phyloP scores from a whole-genome alignment of 1,140 invertebrate genomes.

The Mya arenaria region DNA sequence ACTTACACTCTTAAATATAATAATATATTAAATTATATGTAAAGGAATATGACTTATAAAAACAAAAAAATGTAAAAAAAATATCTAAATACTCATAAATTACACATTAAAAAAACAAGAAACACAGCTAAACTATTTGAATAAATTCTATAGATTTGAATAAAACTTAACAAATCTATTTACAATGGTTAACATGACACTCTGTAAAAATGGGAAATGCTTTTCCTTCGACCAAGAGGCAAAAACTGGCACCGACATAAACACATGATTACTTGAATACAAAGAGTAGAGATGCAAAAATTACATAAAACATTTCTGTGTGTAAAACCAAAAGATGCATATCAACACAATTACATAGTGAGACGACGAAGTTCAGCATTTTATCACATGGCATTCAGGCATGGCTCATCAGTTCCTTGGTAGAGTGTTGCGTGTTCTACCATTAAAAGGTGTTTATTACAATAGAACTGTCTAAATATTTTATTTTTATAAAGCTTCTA shows the following conservation, averaged over 20 bases:
- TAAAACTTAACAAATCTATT: neutral
- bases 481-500: no score
- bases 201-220: neutral
- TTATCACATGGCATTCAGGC: no score
- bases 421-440: no score
- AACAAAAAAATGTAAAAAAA: neutral
- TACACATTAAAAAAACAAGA: neutral
- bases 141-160: constrained; percentile 5
- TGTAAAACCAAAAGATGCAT: neutral
- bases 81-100: neutral
- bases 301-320: neutral
- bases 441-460: no score
- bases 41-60: neutral
- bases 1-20: no score
- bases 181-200: neutral
- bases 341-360: no score
- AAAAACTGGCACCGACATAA: neutral
- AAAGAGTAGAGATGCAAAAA: neutral
- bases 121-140: neutral
- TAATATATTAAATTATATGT: neutral
- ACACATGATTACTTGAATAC: neutral
- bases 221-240: neutral
- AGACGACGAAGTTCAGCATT: no score
- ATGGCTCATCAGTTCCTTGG: no score
- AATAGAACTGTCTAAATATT: no score